Conservation (phyloP, 2,113 vertebrate genomes). For the human region DNA sequence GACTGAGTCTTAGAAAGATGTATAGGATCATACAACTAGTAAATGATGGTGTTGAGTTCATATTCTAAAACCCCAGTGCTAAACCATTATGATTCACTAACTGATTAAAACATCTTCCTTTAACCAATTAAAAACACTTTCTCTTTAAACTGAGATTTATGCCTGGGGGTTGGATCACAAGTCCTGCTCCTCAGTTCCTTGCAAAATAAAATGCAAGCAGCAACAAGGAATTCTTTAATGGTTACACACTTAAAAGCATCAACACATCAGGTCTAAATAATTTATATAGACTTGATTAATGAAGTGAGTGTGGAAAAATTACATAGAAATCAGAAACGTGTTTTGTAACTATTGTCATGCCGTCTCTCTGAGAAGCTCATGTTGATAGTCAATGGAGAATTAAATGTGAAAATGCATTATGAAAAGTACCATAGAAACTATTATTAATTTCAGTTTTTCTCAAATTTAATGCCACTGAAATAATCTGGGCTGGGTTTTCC, state of each 20-base stretch:
- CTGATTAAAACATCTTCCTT: background rate
- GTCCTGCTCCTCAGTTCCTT: background rate
- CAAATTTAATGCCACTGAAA: background rate
- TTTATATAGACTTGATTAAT: background rate
- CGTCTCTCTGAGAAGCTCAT: background rate
- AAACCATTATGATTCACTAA: background rate
- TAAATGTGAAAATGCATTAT: background rate
- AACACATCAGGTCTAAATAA: background rate
- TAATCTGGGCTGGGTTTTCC: background rate
- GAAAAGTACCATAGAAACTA: background rate
- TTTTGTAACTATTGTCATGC: background rate
- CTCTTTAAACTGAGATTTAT: slow-evolving; percentile 30
- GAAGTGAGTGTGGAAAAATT: background rate
- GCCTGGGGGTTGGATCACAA: background rate
- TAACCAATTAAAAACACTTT: background rate
- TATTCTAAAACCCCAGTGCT: background rate
- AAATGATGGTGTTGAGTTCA: background rate
- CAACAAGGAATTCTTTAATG: background rate
- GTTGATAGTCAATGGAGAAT: background rate
- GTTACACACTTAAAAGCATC: background rate
- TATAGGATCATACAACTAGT: background rate
- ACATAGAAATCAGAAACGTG: background rate
- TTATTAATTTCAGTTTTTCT: slow-evolving; percentile 12
- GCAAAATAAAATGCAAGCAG: background rate
- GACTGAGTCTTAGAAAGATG: background rate